Evolutionary conservation across 2,888 invertebrate genomes (phyloP), one percentile per base, ranked within the genome.

Genomic region (Mesodorylaimus sp.): DNA sequence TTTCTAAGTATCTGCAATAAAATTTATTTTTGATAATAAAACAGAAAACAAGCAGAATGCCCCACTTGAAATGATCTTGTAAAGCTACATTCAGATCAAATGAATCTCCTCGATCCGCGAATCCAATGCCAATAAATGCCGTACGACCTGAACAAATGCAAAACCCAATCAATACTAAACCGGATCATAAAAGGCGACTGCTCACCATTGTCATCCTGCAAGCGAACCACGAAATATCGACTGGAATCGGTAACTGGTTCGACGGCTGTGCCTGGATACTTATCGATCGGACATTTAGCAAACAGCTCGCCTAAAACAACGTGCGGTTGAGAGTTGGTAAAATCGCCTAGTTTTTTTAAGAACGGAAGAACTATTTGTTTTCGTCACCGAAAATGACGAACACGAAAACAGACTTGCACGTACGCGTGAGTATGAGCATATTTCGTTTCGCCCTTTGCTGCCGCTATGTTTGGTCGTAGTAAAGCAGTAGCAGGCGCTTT

Each of bases 81-180:
- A 99, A 74, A 37, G 95, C 83, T 27, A 99, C 97, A 73, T 97
- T 95, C 54, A 99, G 74, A 73, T 99, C 97, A 73, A 97, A 97
- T 45, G 95, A 91, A 70, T 99, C 97, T 24, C 91, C 87, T 58
- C 97, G 76, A 69, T 97, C 97, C 1, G 87, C 82, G 72, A 95
- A 99, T 13, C 97, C 97, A 49, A 95, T 76, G 1, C 97, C 97
- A 65, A 99, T 84, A 66, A 88, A 97, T 21, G 95, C 97, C 44
- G 69, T 67, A 52, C 73, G 66, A 2, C 73, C 74, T 70, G 51
- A 55, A 55, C 43, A 7, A 21, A 19, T 10, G 21, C 7, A 19
- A 13, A 79, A 87, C 89, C 73, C 81, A 82, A 65, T 88, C 89
- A 73, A 89, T 88, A 72, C 86, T 84, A 63, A 97, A 84, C 64